These are phyloP conservation scores for Sympetrum striolatum DNA, from an alignment of 2,888 invertebrate species.

Conservation along the genomic window DNA sequence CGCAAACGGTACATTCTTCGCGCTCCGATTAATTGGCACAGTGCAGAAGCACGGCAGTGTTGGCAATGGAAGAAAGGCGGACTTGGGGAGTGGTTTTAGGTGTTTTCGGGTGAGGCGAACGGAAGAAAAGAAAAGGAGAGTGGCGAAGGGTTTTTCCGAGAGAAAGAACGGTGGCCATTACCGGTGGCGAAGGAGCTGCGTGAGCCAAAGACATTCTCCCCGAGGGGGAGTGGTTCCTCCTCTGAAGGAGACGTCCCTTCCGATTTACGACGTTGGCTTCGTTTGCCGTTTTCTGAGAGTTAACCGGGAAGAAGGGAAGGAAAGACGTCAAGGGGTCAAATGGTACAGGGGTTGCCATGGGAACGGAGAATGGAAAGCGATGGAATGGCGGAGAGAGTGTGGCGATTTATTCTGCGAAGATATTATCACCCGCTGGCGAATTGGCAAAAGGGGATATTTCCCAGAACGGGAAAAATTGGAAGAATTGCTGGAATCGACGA, in stretches of 20 bases:
- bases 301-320: not conserved
- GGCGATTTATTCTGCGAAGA: not conserved
- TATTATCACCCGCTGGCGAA: not conserved
- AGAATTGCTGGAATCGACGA: not conserved
- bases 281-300: not conserved
- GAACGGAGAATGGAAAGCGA: not conserved
- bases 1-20: no score
- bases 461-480: not conserved
- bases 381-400: not conserved
- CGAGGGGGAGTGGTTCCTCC: not conserved
- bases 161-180: slow-evolving; percentile 10
- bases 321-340: no score
- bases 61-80: not conserved
- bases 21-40: not conserved
- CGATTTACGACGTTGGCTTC: not conserved
- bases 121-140: not conserved
- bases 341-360: not conserved
- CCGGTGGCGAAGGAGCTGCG: not conserved
- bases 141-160: not conserved
- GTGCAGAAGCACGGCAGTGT: not conserved
- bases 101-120: not conserved
- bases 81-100: not conserved
- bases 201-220: not conserved
- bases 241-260: slow-evolving; percentile 6
- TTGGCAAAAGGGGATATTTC: not conserved